A percentile compares a stretch with the other conserved stretches of the same genome.
Evolutionary conservation across 1,140 invertebrate genomes (phyloP).

Genomic region (Maniola jurtina): DNA sequence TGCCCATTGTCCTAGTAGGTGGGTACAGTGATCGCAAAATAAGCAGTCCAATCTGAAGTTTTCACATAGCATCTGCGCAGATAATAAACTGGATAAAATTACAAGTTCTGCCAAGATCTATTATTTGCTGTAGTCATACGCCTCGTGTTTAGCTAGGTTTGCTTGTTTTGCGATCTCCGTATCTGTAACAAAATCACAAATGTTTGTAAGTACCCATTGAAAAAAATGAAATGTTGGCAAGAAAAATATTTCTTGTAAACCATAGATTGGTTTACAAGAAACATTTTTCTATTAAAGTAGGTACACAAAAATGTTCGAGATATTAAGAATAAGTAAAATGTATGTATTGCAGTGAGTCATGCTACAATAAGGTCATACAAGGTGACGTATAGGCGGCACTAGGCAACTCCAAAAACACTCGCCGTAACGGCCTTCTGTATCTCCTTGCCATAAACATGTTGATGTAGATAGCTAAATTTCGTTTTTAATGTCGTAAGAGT

Average conservation of each 20-base stretch:
- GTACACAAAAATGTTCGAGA: slow-evolving; percentile 19
- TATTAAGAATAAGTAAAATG: slow-evolving; percentile 26
- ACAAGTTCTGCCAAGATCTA: no score
- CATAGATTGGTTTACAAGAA: not conserved
- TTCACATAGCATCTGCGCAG: no score
- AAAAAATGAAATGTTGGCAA: not conserved
- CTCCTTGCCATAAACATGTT: slow-evolving; percentile 37
- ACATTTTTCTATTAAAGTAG: not conserved
- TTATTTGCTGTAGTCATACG: no score
- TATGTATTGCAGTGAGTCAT: slow-evolving; percentile 32
- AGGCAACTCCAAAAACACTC: slow-evolving; percentile 39
- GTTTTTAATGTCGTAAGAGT: no score
- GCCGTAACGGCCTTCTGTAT: slow-evolving; percentile 25
- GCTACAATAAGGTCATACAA: slow-evolving; percentile 35
- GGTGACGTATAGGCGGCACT: slow-evolving; percentile 34
- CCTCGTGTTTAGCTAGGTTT: no score
- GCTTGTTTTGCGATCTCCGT: no score
- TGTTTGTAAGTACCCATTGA: no score
- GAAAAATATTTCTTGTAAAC: not conserved
- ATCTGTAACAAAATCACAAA: no score
- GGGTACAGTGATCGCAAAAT: no score
- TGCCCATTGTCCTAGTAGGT: not conserved
- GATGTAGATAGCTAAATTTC: slow-evolving; percentile 31
- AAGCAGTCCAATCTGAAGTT: no score
- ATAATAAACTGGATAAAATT: no score